Evolutionary conservation across 2,888 invertebrate species (phyloP).

Genomic region (Abscondita cerata): DNA sequence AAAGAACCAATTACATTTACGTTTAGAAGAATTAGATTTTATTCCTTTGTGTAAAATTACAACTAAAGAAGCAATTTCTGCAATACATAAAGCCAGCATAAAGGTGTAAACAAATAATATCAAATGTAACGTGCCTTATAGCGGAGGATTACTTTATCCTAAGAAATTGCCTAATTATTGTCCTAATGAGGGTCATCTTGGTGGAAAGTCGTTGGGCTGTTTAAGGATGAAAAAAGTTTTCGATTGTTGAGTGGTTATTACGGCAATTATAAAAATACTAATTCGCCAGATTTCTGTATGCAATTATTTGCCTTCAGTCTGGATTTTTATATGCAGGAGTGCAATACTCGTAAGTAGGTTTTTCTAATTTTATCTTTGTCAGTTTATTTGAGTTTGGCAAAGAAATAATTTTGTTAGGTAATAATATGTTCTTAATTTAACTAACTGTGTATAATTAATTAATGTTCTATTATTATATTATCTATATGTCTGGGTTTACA

Average conservation of each 20-base stretch:
- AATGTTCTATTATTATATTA: no score
- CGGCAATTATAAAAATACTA: slow-evolving; percentile 78
- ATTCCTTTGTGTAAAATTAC: slow-evolving; percentile 78
- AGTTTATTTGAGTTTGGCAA: no score
- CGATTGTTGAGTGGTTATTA: slow-evolving; percentile 82
- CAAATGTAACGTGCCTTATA: slow-evolving; percentile 83
- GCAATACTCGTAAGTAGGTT: slow-evolving; percentile 82
- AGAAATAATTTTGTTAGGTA: no score
- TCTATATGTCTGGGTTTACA: no score
- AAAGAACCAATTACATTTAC: slow-evolving; percentile 60
- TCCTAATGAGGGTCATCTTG: slow-evolving; percentile 68
- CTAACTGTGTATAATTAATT: no score
- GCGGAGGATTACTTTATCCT: slow-evolving; percentile 79
- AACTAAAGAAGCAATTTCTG: slow-evolving; percentile 86
- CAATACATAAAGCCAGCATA: slow-evolving; percentile 87
- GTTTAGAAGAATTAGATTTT: slow-evolving; percentile 77
- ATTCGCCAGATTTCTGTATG: slow-evolving; percentile 82
- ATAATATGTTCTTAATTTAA: no score
- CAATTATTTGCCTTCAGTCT: slow-evolving; percentile 89
- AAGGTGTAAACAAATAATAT: slow-evolving; percentile 84
- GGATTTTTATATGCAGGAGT: slow-evolving; percentile 94
- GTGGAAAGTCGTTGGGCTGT: slow-evolving; percentile 82
- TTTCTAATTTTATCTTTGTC: no score
- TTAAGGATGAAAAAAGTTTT: slow-evolving; percentile 83
- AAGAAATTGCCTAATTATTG: slow-evolving; percentile 76